These are phyloP conservation scores for Tapirus terrestris DNA, from an alignment of 2,113 vertebrate species.

Conservation along the genomic window DNA sequence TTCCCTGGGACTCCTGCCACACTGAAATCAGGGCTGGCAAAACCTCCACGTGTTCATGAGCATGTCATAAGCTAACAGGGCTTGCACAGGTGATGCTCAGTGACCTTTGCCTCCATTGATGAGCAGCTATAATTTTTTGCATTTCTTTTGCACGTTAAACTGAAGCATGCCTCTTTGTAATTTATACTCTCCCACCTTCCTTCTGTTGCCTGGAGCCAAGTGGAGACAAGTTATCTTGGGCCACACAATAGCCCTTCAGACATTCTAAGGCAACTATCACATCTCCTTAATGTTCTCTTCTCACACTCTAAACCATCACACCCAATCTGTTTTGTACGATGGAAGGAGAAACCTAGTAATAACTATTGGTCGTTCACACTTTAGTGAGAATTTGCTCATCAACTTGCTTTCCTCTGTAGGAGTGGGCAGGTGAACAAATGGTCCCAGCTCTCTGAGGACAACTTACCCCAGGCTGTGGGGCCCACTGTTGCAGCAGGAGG, in stretches of 20 bases:
- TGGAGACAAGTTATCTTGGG: background rate
- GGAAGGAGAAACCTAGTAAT: background rate
- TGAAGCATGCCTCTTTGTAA: background rate
- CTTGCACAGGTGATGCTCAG: background rate
- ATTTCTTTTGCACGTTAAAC: background rate
- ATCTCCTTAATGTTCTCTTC: background rate
- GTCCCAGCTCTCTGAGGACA: background rate
- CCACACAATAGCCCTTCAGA: background rate
- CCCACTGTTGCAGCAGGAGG: constrained; percentile 87
- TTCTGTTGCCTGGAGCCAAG: background rate
- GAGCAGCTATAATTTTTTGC: background rate
- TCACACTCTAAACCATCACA: background rate
- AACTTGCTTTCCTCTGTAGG: background rate
- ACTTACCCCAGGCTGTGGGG: constrained; percentile 62
- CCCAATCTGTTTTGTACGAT: background rate
- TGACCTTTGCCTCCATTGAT: background rate
- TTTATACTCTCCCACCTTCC: background rate
- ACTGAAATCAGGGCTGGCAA: too few species aligned
- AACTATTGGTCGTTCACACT: background rate
- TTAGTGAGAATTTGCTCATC: background rate
- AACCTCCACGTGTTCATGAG: background rate
- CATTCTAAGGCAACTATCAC: background rate
- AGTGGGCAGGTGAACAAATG: background rate
- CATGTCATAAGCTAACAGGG: background rate
- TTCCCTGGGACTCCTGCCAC: background rate